Conservation (phyloP, 2,888 invertebrate genomes). For the Nebria brevicollis region DNA sequence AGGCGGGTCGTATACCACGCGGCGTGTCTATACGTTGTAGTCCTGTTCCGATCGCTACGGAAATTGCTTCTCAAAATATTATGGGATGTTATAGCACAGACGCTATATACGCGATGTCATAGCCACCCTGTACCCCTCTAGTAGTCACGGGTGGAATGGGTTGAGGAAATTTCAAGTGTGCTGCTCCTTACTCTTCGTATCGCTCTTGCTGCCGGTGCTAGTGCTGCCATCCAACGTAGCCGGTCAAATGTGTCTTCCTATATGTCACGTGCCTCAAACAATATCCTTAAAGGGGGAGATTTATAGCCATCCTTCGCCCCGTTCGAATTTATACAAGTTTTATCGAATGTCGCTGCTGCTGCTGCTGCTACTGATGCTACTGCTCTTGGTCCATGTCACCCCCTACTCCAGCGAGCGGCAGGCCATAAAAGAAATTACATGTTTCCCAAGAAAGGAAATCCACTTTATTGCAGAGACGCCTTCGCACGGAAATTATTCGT, state of each 20-base stretch:
- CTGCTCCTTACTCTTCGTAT: neutral
- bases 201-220: neutral
- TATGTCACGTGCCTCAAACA: slow-evolving; percentile 61
- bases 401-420: neutral
- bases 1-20: slow-evolving; percentile 30
- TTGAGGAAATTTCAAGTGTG: slow-evolving; percentile 54
- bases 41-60: slow-evolving; percentile 41
- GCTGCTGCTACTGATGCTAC: neutral
- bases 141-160: slow-evolving; percentile 9
- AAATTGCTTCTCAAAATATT: slow-evolving; percentile 47
- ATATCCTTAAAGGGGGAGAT: slow-evolving; percentile 59
- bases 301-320: slow-evolving; percentile 55
- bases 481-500: slow-evolving; percentile 25
- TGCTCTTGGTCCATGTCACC: slow-evolving; percentile 26
- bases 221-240: slow-evolving; percentile 35
- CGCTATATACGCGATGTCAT: slow-evolving; percentile 15
- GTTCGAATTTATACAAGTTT: slow-evolving; percentile 61
- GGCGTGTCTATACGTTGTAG: slow-evolving; percentile 36
- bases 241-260: slow-evolving; percentile 50
- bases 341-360: slow-evolving; percentile 53
- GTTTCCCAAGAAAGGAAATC: slow-evolving; percentile 38
- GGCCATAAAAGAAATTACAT: slow-evolving; percentile 45
- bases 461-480: slow-evolving; percentile 37
- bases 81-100: slow-evolving; percentile 27
- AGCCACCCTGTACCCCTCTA: neutral